Conservation (phyloP, 1,140 invertebrate genomes). For the Hesperophylax magnus region DNA sequence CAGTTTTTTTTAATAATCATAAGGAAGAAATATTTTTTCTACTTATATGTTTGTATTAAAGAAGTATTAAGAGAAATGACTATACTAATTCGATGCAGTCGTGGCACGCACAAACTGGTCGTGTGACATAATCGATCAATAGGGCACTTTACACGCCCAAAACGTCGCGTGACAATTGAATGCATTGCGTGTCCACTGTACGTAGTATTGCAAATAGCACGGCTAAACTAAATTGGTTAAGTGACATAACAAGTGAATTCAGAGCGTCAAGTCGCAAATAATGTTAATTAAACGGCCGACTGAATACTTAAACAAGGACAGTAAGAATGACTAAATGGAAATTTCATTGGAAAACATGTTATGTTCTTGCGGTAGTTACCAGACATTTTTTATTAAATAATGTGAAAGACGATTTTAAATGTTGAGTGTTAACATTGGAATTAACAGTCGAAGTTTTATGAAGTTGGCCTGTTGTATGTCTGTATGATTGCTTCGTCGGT, state of each 20-base stretch:
- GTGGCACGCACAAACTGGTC: neutral
- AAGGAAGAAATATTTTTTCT: too few relatives aligned
- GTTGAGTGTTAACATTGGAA: too few relatives aligned
- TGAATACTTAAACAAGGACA: neutral
- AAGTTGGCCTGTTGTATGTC: too few relatives aligned
- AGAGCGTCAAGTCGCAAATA: conserved; percentile 11
- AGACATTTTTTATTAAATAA: too few relatives aligned
- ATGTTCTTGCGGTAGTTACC: too few relatives aligned
- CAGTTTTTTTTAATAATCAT: too few relatives aligned
- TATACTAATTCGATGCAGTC: too few relatives aligned
- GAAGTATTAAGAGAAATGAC: too few relatives aligned
- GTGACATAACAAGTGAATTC: conserved; percentile 9
- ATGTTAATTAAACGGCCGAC: conserved; percentile 5
- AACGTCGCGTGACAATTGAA: conserved; percentile 18
- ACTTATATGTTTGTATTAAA: too few relatives aligned
- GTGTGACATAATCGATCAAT: conserved; percentile 11
- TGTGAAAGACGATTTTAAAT: too few relatives aligned
- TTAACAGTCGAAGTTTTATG: too few relatives aligned
- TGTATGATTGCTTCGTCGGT: neutral
- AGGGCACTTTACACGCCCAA: neutral
- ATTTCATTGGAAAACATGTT: neutral
- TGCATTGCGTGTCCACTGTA: conserved; percentile 23
- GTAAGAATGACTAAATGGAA: neutral
- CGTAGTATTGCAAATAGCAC: conserved; percentile 22
- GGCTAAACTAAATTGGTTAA: conserved; percentile 8